Evolutionary conservation across 2,797 vertebrate species (phyloP).

Genomic region (Danio jaintianensis): DNA sequence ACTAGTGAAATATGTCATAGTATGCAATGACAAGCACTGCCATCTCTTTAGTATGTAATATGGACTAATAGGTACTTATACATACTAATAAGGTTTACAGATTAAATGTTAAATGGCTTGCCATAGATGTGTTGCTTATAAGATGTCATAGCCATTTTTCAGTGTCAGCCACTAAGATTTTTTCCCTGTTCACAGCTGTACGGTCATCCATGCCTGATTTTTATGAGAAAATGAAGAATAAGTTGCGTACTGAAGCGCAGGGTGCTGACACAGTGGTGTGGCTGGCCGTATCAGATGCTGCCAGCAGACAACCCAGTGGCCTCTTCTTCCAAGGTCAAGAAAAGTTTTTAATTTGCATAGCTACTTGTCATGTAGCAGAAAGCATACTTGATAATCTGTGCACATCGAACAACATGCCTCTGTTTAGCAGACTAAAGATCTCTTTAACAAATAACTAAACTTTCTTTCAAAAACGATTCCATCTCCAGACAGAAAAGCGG

Average conservation of each 20-base stretch:
- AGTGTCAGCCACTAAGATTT: background rate
- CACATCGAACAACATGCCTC: background rate
- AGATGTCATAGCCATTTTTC: background rate
- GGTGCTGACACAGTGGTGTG: slow-evolving; percentile 84
- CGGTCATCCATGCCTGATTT: slow-evolving; percentile 83
- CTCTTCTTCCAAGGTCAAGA: slow-evolving; percentile 84
- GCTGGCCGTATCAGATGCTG: slow-evolving; percentile 75
- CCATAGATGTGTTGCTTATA: background rate
- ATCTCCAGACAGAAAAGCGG: slow-evolving; percentile 78
- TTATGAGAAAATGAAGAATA: slow-evolving; percentile 81
- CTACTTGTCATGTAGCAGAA: background rate
- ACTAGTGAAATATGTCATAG: too few species aligned
- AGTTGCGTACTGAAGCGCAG: slow-evolving; percentile 80
- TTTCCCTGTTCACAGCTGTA: slow-evolving; percentile 72
- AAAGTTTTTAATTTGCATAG: slow-evolving; percentile 2
- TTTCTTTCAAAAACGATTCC: background rate
- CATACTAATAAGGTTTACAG: too few species aligned
- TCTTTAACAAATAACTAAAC: background rate
- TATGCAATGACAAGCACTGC: too few species aligned
- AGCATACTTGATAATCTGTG: background rate
- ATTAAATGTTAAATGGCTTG: too few species aligned
- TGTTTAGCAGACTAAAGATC: background rate
- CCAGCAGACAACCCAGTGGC: slow-evolving; percentile 74
- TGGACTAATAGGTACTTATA: too few species aligned
- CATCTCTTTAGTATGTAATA: too few species aligned